Evolutionary conservation across 2,113 vertebrate species (phyloP).

Genomic region (Chunga burmeisteri): DNA sequence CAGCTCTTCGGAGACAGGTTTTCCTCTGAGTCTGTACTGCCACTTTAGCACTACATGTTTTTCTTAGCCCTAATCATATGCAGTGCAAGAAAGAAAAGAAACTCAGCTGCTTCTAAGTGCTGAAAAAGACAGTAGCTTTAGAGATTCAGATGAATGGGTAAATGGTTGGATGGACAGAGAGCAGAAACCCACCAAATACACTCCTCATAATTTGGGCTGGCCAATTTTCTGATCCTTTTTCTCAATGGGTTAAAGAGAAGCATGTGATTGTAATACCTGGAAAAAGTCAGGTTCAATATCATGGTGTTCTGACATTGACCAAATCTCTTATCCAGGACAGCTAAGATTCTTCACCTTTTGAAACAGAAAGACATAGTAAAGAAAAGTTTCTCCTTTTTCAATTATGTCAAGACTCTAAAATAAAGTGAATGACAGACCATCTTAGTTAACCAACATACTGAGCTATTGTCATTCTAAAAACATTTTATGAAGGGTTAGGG

Average conservation of each 20-base stretch:
- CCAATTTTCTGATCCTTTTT: not conserved
- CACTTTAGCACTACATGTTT: constrained; percentile 70
- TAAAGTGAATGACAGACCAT: not conserved
- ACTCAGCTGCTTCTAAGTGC: constrained; percentile 52
- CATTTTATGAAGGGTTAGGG: not conserved
- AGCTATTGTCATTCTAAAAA: not conserved
- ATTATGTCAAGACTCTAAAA: not conserved
- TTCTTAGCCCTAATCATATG: constrained; percentile 72
- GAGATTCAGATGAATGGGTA: constrained; percentile 44
- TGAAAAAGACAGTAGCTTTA: constrained; percentile 44
- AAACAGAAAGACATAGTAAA: not conserved
- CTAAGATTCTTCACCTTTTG: not conserved
- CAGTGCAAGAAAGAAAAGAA: constrained; percentile 67
- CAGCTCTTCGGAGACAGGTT: constrained; percentile 68
- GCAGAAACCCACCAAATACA: not conserved
- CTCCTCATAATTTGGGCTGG: not conserved
- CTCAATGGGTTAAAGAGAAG: not conserved
- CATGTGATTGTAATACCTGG: not conserved
- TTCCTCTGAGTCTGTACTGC: constrained; percentile 68
- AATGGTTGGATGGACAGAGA: constrained; percentile 10
- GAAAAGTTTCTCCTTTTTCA: not conserved
- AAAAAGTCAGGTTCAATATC: not conserved
- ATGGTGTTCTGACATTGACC: not conserved
- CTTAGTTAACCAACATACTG: not conserved
- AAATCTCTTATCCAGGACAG: not conserved